Evolutionary conservation across 1,140 invertebrate species (phyloP), one percentile per base, ranked within the genome.

Genomic region (Himalopsyche phryganea): DNA sequence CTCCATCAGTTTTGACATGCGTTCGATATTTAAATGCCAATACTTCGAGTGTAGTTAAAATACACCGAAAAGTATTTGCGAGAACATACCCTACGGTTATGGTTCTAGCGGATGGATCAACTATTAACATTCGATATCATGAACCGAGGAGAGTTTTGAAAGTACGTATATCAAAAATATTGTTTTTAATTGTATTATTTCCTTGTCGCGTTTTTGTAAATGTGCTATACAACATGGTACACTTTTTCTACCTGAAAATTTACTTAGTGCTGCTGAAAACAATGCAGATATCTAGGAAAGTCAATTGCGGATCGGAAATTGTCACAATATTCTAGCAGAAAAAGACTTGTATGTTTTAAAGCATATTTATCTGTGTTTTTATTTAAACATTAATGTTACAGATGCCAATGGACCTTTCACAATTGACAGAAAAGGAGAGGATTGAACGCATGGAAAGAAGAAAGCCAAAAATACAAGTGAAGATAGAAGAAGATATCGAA

Each of bases 141-240:
- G 89, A 92, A 73, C 93, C 93, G 6, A 76, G 89, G 54, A 83
- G 83, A 76, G 90, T 96, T 58, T 90, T 97, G 18, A 88, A 82
- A 78, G 89, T 91, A 76, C 33, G 36, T 10, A 48, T 5, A 54
- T 19, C n/a, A 13, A 18, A 7, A 56, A 44, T 6, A 35, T n/a
- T n/a, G n/a, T n/a, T n/a, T n/a, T n/a, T n/a, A n/a, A n/a, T n/a
- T n/a, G n/a, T n/a, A n/a, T n/a, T n/a, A n/a, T n/a, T n/a, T n/a
- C n/a, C n/a, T n/a, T n/a, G n/a, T n/a, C n/a, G n/a, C n/a, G n/a
- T n/a, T n/a, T n/a, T n/a, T n/a, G n/a, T n/a, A n/a, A n/a, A n/a
- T n/a, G n/a, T n/a, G n/a, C n/a, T n/a, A n/a, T n/a, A n/a, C n/a
- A n/a, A n/a, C n/a, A n/a, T n/a, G n/a, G n/a, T n/a, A n/a, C n/a